Percentiles rank a stretch among this genome's conserved stretches.
Evolutionary conservation across 1,140 invertebrate genomes (phyloP).

Genomic region (Drosophila cardini): DNA sequence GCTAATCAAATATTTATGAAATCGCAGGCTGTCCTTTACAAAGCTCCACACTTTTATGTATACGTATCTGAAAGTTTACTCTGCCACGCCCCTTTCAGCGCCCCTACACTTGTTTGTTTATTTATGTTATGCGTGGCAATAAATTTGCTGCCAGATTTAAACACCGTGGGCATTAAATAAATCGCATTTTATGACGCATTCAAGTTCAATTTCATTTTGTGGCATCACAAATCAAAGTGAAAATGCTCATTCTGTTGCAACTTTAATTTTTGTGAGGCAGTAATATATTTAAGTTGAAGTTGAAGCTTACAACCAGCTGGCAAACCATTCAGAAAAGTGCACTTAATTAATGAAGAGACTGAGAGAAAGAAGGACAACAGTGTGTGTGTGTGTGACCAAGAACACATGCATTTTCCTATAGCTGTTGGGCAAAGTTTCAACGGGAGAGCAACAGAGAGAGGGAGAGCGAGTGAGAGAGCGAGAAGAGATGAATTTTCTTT

Average conservation of each 20-base stretch:
- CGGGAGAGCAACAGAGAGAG: neutral
- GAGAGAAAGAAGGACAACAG: no score
- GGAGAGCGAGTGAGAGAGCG: neutral
- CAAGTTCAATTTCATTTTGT: constrained; percentile 40
- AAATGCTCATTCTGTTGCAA: neutral
- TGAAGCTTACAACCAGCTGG: neutral
- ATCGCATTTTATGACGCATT: constrained; percentile 46
- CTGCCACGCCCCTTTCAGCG: neutral
- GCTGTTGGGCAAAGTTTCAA: no score
- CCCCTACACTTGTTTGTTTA: constrained; percentile 24
- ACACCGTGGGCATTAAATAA: constrained; percentile 39
- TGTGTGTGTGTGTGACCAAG: no score
- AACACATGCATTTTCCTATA: no score
- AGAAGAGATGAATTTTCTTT: constrained; percentile 1
- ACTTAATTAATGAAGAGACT: constrained; percentile 59
- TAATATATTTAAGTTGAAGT: neutral
- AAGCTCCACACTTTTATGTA: constrained; percentile 22
- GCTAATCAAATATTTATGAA: constrained; percentile 79
- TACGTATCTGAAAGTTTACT: neutral
- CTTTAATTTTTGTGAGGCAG: constrained; percentile 2
- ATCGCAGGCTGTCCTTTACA: constrained; percentile 41
- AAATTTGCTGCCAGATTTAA: constrained; percentile 57
- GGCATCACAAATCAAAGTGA: constrained; percentile 29
- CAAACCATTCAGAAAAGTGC: constrained; percentile 21
- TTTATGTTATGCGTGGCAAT: constrained; percentile 58